Evolutionary conservation across 2,797 vertebrate species (phyloP), one percentile per base, ranked within the genome.

Genomic region (Xiphorhynchus erythropygius): DNA sequence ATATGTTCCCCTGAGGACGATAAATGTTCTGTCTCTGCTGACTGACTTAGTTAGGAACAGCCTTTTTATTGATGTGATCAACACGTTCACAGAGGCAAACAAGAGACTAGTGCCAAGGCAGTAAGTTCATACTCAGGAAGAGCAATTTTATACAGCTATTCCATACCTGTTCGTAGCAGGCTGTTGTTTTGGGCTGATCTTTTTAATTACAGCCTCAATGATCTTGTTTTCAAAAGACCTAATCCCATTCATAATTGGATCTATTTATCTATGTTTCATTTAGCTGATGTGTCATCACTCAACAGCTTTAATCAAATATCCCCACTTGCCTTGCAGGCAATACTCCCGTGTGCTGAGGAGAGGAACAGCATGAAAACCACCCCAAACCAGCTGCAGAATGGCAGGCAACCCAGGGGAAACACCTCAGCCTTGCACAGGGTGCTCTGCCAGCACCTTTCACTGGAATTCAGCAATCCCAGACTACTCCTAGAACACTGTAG

Each of bases 361-460:
- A 76, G 39, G 16, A 50, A 24, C 9, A 71, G 6, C 4, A 17
- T 2, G 15, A 63, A 42, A 80, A 13, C 9, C 4, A 13, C 22
- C 83, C 14, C 65, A 67, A 59, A n/a, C 3, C 27, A 55, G 76
- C 50, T 69, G 68, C 55, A 90, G 35, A 42, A 50, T 1, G 4
- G 17, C 59, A 83, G 39, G 24, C 44, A 50, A 59, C 27, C 30
- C 68, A 79, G 16, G 16, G 71, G 42, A 67, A 83, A 18, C 0
- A 1, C 7, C 57, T 59, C 35, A 52, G 22, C 0, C 0, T 3
- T n/a, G 59, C 42, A 79, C 50, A 71, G 62, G 28, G 44, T 74
- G 50, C 52, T 73, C 52, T 5, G 18, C 47, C 7, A 67, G 63
- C 63, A 41, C 50, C 42, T 56, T 67, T 7, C 64, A 52, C 13